Evolutionary conservation across 2,888 invertebrate species (phyloP), one percentile per base, ranked within the genome.

Genomic region (Carpatolechia fugitivella): DNA sequence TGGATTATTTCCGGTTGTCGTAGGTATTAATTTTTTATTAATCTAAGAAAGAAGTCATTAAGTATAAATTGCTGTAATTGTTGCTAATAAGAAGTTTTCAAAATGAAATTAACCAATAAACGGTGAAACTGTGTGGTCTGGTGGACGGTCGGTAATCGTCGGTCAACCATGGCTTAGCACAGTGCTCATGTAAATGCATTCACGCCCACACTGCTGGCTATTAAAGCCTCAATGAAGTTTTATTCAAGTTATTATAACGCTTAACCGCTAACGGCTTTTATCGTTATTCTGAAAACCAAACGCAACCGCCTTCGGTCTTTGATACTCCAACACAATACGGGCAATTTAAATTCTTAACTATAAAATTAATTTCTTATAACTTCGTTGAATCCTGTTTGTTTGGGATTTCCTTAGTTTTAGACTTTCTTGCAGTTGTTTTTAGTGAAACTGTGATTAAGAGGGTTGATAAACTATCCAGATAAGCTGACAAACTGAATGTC

Each of bases 121-220:
- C 58, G 60, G 56, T 56, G 56, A 56, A 62, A 63, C 58, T 57
- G 65, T 57, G 60, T 60, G 63, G 52, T 65, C 55, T 58, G 60
- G 59, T 47, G 55, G 59, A 58, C 56, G 56, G 60, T 10, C 52
- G 38, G 52, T 63, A 63, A 65, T 62, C 60, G 65, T 51, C 56
- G 59, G 55, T 48, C 47, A 38, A 20, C 49, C 20, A 55, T 57
- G 57, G 56, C 61, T 57, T 38, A 6, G 56, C 58, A 41, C 49
- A 44, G 51, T 30, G 16, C 30, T 30, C 52, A 16, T 31, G 52
- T 40, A 40, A 52, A 52, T 40, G 51, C 16, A 30, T 52, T 11
- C 40, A 46, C 56, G 33, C 57, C 57, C 44, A 54, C 52, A 11
- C 41, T 55, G 52, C 13, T n/a, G n/a, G n/a, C 50, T 44, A 40